Evolutionary conservation across 2,888 invertebrate genomes (phyloP), one percentile per base, ranked within the genome.

Genomic region (Drosophila sordidula): DNA sequence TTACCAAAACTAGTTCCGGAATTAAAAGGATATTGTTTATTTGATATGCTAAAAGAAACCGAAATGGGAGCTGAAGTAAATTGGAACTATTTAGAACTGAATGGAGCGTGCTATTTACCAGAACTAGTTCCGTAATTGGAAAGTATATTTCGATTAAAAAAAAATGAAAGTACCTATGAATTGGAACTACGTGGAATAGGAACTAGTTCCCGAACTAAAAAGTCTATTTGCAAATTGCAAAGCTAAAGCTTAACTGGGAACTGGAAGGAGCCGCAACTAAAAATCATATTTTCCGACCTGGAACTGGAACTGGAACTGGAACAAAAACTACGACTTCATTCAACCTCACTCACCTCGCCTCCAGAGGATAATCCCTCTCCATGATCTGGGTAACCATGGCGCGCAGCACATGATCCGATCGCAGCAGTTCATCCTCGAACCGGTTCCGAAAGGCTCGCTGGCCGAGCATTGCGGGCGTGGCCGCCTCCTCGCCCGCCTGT

Each of bases 391-490:
- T 63, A 16, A 90, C 67, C 76, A 90, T 78, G 3, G 82, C 70
- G 4, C 87, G 83, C 47, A 90, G 61, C 50, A 89, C 54, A 55
- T 89, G 83, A 56, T 90, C 88, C 32, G 90, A 91, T 29, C 80
- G 78, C 64, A 78, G 22, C 29, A 90, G 71, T 64, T 90, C 91
- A 25, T 68, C 77, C 29, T 86, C 79, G 71, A 90, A 90, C 70
- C 89, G 87, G 6, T 75, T 75, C 29, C 70, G 90, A 55, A 87
- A 89, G 0, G 62, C 59, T 4, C 59, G 39, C 42, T 66, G 61
- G 4, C 54, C 46, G 8, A 58, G 22, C n/a, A 41, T 12, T 22
- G 42, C 16, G 5, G 70, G 36, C 1, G 50, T 16, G 4, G 69
- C 4, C 8, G 77, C n/a, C 18, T 75, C 45, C 18, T 26, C 26